Base-by-base conservation (phyloP, 2,113 vertebrate genomes). In the Sminthopsis crassicaudata region DNA sequence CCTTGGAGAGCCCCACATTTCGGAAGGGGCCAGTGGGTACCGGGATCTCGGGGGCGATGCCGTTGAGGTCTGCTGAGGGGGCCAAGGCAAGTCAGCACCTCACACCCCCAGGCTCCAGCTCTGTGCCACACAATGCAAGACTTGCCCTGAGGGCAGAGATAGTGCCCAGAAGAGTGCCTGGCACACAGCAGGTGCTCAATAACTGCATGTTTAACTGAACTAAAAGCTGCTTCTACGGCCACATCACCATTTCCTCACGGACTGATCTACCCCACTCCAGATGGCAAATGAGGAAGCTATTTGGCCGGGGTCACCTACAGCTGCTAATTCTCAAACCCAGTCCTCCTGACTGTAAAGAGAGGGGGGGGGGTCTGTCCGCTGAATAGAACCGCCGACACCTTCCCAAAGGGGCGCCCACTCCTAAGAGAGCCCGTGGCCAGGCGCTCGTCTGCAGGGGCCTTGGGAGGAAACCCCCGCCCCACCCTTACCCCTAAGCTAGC, bases 1-100 rank as follows among this genome's bases (percentile, higher is more conserved):
- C 99, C 98, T 99, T 99, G 95, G 99, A 99, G 19, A 99, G 96
- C 48, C 99, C 99, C 0, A 99, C 52, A 0, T 99, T 99, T 25
- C 99, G 98, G 98, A 99, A 99, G 3, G 99, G 99, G 12, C 99
- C 99, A 0, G 99, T 99, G 8, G 98, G 98, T 23, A 99, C 96
- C 0, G 98, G 96, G 53, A 99, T 97, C 54, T 99, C 99, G 0
- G 99, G 98, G 95, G 98, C 98, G 60, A 99, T 99, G 94, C 99
- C 99, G 0, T 99, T 99, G 90, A 99, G 99, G 96, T 99, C 99
- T 99, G 55, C 99, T 99, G 90, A 0, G 1, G 60, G 95, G 7
- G 7, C 2, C 8, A 3, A 50, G 2, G 25, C 91, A 42, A 25
- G 51, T 0, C 8, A 1, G 0, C 25, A 22, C 36, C 67, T 42